Evolutionary conservation across 64 coral and sea anemone genomes (phyloP), one percentile per base, ranked within the genome.

Genomic region (Anthopleura sola): DNA sequence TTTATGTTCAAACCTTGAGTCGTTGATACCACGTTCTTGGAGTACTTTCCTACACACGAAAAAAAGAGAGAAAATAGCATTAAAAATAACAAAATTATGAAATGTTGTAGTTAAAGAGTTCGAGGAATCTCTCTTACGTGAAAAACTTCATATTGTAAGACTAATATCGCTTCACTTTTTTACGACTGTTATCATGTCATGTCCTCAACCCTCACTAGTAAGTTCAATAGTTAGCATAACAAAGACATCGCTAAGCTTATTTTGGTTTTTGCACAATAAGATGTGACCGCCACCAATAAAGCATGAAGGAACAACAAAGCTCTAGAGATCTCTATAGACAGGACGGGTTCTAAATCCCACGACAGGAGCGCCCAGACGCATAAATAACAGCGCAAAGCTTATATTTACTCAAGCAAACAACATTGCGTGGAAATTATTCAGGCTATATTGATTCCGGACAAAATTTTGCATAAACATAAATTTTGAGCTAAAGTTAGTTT

Each of bases 11-110:
- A 87, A 92, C 90, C 90, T 87, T 47, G 85, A 87, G 33, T 92
- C 86, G 66, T 48, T 83, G 5, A 92, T 46, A 6, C 90, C 90
- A 87, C 90, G 75, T 78, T 92, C 90, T 83, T 92, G 85, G 40
- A 92, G 71, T 51, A 92, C 90, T 75, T 92, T 92, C 80, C 90
- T 92, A 32, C 13, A 76, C n/a, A n/a, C n/a, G 16, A 74, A 28
- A 51, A 60, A 77, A 92, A 71, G 13, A 77, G 0, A 75, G 2
- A 26, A 88, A 68, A 71, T 32, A 14, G 2, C 9, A 34, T 71
- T 16, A 71, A 10, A 34, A 71, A 71, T 4, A 34, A 2, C 4
- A 32, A 14, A 33, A 11, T 16, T 8, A 13, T 15, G 21, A 71
- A 15, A 32, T 32, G 34, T 11, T 29, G 23, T 15, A 32, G 66